Evolutionary conservation across 2,113 vertebrate species (phyloP).

Genomic region (Anthoscopus minutus): DNA sequence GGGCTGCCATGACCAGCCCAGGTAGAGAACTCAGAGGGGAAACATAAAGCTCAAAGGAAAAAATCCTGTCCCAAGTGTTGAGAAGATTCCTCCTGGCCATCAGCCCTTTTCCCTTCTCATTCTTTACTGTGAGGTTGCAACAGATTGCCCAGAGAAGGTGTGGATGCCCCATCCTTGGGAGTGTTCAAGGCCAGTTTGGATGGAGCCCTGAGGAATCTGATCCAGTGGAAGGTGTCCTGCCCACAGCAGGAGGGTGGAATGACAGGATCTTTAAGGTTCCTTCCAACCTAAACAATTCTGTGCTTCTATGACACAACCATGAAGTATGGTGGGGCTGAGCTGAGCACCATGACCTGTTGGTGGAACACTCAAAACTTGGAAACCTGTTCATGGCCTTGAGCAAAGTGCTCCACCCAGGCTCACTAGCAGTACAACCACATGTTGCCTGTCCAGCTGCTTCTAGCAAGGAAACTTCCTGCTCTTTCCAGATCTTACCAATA

Average conservation of each 20-base stretch:
- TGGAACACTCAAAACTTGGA: background rate
- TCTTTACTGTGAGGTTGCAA: background rate
- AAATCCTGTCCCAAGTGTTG: background rate
- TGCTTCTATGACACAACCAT: background rate
- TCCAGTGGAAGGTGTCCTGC: background rate
- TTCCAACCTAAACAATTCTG: background rate
- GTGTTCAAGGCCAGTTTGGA: background rate
- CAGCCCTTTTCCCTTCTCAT: background rate
- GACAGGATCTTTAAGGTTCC: background rate
- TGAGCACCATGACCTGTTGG: rapidly evolving
- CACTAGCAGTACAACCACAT: background rate
- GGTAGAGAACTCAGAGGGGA: background rate
- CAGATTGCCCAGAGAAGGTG: background rate
- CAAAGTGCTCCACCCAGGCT: background rate
- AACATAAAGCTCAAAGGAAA: background rate
- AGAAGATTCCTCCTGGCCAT: background rate
- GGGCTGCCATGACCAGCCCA: background rate
- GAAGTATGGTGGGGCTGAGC: background rate
- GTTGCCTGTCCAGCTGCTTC: background rate
- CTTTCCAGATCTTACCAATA: background rate
- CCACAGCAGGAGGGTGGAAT: background rate
- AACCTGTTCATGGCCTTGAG: background rate
- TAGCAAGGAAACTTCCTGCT: conserved; percentile 16
- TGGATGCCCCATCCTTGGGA: background rate
- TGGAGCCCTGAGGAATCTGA: background rate